Evolutionary conservation across 2,113 vertebrate species (phyloP).

Genomic region (Phyllostomus discolor): DNA sequence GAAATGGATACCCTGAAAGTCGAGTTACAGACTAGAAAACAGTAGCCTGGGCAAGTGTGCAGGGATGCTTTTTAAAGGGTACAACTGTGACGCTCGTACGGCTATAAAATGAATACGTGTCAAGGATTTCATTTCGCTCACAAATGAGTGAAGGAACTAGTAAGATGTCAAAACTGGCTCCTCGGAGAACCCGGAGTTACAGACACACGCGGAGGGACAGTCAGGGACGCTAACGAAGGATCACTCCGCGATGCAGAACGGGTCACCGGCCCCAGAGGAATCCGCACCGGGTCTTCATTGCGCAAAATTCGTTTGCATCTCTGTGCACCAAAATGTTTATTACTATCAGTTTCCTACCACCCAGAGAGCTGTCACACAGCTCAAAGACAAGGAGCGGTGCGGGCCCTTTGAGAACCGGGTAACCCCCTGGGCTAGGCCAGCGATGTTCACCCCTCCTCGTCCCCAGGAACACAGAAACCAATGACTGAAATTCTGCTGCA

Average conservation of each 20-base stretch:
- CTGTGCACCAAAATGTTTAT: background rate
- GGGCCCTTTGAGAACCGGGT: background rate
- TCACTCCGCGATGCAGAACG: background rate
- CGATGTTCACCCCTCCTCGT: background rate
- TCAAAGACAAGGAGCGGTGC: background rate
- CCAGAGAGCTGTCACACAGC: background rate
- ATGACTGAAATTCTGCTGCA: background rate
- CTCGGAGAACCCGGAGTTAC: background rate
- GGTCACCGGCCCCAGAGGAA: background rate
- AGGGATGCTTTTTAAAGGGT: background rate
- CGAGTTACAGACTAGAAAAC: background rate
- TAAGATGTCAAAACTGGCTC: background rate
- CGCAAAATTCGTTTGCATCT: background rate
- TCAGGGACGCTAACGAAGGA: fast-evolving
- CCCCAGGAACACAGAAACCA: too few relatives aligned
- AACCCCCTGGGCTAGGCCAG: background rate
- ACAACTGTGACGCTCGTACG: background rate
- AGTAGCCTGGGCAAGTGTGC: background rate
- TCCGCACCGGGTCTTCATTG: background rate
- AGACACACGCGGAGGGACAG: too few relatives aligned
- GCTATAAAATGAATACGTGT: background rate
- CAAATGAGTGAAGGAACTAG: background rate
- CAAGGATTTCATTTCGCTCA: background rate
- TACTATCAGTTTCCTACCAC: background rate
- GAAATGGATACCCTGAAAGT: background rate